A percentile compares a stretch with the other conserved stretches of the same genome.
These are phyloP conservation scores for Malurus cyaneus DNA, from an alignment of 2,113 vertebrate species.

Conservation along the genomic window DNA sequence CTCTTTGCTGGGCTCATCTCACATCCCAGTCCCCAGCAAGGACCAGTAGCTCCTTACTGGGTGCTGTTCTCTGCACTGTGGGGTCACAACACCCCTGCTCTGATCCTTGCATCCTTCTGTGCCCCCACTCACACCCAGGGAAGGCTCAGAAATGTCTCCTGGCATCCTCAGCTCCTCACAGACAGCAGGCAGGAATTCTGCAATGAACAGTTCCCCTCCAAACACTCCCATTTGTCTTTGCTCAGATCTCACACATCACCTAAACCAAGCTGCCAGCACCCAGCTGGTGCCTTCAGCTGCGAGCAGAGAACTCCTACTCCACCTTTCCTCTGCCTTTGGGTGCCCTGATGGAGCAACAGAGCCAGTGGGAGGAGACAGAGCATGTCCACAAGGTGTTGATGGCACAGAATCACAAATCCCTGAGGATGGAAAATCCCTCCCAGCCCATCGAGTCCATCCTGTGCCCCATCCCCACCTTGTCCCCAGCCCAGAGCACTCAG, in stretches of 20 bases:
- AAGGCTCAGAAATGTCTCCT: not conserved
- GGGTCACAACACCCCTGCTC: not conserved
- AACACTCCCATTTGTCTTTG: not conserved
- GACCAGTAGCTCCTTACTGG: not conserved
- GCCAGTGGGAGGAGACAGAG: fast-evolving
- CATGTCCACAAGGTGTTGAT: not conserved
- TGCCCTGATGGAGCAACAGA: not conserved
- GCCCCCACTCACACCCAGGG: not conserved
- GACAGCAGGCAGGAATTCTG: not conserved
- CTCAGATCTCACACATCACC: not conserved
- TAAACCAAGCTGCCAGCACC: not conserved
- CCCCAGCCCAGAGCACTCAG: not conserved
- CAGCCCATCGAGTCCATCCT: fast-evolving
- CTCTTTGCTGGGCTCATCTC: not conserved
- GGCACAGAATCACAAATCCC: not conserved
- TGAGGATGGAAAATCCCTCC: not conserved
- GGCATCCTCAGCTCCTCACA: not conserved
- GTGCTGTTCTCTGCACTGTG: not conserved
- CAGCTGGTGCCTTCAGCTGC: not conserved
- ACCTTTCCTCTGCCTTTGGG: not conserved
- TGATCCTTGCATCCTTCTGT: not conserved
- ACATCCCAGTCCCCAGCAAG: not conserved
- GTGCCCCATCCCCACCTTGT: not conserved
- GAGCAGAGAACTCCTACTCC: not conserved
- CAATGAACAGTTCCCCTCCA: not conserved